These are phyloP conservation scores for Drosophila meridiana DNA, from an alignment of 2,888 invertebrate genomes.

Conservation along the genomic window DNA sequence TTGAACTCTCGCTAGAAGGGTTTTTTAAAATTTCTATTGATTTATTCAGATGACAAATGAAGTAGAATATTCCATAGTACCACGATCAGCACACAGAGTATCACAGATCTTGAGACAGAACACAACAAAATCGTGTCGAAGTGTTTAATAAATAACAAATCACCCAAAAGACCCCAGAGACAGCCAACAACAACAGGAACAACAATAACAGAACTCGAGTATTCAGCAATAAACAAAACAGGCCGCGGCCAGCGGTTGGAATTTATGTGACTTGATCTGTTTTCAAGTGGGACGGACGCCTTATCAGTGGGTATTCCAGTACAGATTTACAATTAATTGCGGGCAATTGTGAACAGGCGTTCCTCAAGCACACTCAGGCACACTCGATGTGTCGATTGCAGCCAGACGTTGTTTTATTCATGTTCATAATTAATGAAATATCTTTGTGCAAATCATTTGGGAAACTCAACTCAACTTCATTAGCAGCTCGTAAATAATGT, in stretches of 20 bases:
- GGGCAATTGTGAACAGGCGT: conserved; percentile 50
- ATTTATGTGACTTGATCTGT: conserved; percentile 64
- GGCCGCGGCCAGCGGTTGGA: conserved; percentile 21
- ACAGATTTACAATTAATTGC: conserved; percentile 70
- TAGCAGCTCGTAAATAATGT: conserved; percentile 63
- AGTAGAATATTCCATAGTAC: neutral
- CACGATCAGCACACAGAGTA: neutral
- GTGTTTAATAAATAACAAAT: conserved; percentile 72
- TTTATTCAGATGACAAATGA: neutral
- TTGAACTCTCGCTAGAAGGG: neutral
- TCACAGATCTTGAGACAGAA: conserved; percentile 31
- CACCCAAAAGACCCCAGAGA: conserved; percentile 53
- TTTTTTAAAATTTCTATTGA: neutral
- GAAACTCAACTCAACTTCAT: conserved; percentile 52
- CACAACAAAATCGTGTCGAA: conserved; percentile 49
- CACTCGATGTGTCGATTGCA: neutral
- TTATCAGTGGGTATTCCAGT: conserved; percentile 52
- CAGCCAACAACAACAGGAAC: conserved; percentile 18
- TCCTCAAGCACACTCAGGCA: conserved; percentile 13
- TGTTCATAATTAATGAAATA: conserved; percentile 50
- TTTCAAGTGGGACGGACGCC: conserved; percentile 52
- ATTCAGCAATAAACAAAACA: conserved; percentile 42
- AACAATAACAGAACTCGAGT: conserved; percentile 28
- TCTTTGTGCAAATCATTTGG: conserved; percentile 53
- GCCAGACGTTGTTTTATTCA: conserved; percentile 28